Evolutionary conservation across 2,113 vertebrate species (phyloP), one percentile per base, ranked within the genome.

Genomic region (Odontesthes bonariensis): DNA sequence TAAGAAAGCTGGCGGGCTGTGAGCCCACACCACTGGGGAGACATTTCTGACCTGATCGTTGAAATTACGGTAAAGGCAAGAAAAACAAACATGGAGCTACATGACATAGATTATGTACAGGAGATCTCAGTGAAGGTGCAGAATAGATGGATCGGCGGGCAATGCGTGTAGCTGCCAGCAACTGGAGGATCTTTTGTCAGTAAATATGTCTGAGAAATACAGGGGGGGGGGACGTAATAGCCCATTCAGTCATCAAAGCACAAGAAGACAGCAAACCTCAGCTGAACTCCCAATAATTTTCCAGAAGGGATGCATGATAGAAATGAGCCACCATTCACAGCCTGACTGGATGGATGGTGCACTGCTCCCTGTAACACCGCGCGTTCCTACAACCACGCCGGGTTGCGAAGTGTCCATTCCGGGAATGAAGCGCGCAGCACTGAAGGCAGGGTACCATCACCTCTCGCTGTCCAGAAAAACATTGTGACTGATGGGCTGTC

Each of bases 371-470:
- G 35, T 38, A 72, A 69, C 57, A 58, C 38, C 55, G 59, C 2
- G 53, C 17, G 65, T 51, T 27, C 72, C 53, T 35, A 42, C 35
- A 78, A 47, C 20, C 52, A 47, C 69, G 40, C 56, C 61, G 75
- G 79, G 16, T 3, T 49, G 75, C 59, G 5, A 79, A 60, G 72
- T 44, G 74, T 83, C 81, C 77, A 56, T 73, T 69, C 68, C 73
- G 68, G 57, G 65, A 57, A 63, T 0, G 38, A 52, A 54, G 46
- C 73, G 12, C 6, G 66, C 65, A 47, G 61, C 69, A n/a, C 60
- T 32, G 35, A 33, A 49, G 51, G 59, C 33, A 53, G 71, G 13
- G 49, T 0, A 46, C 35, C 75, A 47, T 70, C 71, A 51, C 53
- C 58, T 31, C 54, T n/a, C 22, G 19, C 16, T 40, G 61, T 71